Evolutionary conservation across 2,797 vertebrate species (phyloP), one percentile per base, ranked within the genome.

Genomic region (Coccyzus lansbergi): DNA sequence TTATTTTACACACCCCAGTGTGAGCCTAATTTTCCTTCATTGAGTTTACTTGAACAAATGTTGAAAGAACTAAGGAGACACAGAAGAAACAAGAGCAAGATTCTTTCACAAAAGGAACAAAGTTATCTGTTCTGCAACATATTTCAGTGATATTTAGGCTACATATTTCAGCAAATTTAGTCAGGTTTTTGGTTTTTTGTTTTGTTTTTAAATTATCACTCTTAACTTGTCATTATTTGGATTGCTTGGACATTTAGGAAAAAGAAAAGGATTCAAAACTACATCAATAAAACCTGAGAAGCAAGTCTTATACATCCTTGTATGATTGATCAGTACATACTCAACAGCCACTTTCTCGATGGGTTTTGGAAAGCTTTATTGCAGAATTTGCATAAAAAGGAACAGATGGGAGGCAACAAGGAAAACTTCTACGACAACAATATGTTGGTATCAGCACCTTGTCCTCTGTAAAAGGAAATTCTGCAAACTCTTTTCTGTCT

Each of bases 271-370:
- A 52, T 67, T 62, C 56, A 51, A 25, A 26, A 51, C 1, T 16
- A 28, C 5, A 59, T 44, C 10, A 34, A 1, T 34, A 31, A 11
- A 12, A 68, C 31, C 58, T 15, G 53, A 78, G 53, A 88, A 90
- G 10, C 4, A 49, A 42, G n/a, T 56, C 70, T 86, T 58, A 62
- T 78, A 26, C 4, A 40, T 31, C 49, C 34, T 20, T 25, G 4
- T 0, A 0, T 15, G 7, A 68, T 4, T 29, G 31, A 63, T 77
- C 31, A 49, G 28, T 16, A 44, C 0, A 2, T 17, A 19, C 5
- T 79, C 42, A 33, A 34, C 26, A 58, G 4, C 1, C 18, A 69
- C 10, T 64, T 75, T 83, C 65, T 67, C 17, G 17, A 63, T 36
- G 6, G 21, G 7, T 72, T 81, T 36, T 18, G 12, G 20, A 65